phyloP scores from a whole-genome alignment of 2,888 invertebrate genomes.

The Dasysyrphus albostriatus region DNA sequence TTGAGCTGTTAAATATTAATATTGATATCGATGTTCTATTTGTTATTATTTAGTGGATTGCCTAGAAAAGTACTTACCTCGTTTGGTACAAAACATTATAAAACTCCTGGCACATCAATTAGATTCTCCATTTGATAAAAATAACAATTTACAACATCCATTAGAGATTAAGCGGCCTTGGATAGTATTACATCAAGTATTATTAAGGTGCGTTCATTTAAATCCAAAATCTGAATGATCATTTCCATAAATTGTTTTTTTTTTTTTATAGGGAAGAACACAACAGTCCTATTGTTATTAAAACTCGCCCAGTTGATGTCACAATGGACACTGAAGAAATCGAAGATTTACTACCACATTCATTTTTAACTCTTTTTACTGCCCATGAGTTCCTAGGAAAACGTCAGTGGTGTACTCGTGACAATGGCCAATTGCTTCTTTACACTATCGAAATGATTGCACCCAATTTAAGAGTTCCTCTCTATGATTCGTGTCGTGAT shows the following conservation, averaged over 20 bases:
- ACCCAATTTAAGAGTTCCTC: slow-evolving; percentile 88
- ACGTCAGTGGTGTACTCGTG: slow-evolving; percentile 91
- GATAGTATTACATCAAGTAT: slow-evolving; percentile 92
- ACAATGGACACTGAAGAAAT: slow-evolving; percentile 83
- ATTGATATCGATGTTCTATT: slow-evolving; percentile 23
- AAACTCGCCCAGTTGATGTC: slow-evolving; percentile 73
- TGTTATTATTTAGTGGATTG: slow-evolving; percentile 82
- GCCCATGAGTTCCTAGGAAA: slow-evolving; percentile 94
- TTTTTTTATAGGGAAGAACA: slow-evolving; percentile 87
- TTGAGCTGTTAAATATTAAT: too few species aligned
- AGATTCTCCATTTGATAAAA: slow-evolving; percentile 87
- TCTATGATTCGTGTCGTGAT: slow-evolving; percentile 87
- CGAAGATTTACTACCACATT: slow-evolving; percentile 87
- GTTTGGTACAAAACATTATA: slow-evolving; percentile 90
- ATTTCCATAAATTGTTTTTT: slow-evolving; percentile 36
- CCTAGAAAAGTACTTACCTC: slow-evolving; percentile 86
- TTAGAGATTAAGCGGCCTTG: slow-evolving; percentile 91
- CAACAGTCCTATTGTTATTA: slow-evolving; percentile 86
- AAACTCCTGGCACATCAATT: slow-evolving; percentile 91
- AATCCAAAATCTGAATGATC: background rate
- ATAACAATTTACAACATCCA: slow-evolving; percentile 87
- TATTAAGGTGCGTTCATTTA: slow-evolving; percentile 85
- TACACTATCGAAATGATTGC: slow-evolving; percentile 91
- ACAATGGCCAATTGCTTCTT: slow-evolving; percentile 90
- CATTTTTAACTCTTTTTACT: slow-evolving; percentile 90